Percentiles rank a stretch among this genome's conserved stretches.
Evolutionary conservation across 2,113 vertebrate species (phyloP).

Genomic region (Archocentrus centrarchus): DNA sequence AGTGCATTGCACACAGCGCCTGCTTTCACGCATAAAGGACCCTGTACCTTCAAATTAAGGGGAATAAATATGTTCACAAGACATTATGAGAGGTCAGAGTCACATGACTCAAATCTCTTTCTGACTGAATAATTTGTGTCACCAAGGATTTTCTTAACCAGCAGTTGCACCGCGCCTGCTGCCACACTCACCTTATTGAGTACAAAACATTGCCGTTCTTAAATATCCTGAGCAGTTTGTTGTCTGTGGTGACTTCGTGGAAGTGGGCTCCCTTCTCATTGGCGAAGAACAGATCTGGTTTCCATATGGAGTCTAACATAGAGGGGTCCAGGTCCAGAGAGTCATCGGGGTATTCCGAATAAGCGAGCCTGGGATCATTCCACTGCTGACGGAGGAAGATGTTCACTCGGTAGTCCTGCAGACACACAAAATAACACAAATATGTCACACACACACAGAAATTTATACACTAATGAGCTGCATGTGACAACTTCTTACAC

Average conservation of each 20-base stretch:
- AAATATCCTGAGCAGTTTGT: conserved; percentile 95
- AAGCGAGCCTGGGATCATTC: conserved; percentile 95
- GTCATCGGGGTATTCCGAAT: conserved; percentile 96
- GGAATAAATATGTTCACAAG: background rate
- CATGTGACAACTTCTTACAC: background rate
- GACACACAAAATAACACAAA: conserved; percentile 1
- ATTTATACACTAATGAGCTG: accelerated
- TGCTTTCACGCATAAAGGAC: background rate
- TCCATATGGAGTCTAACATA: conserved; percentile 98
- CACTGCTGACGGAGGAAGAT: conserved; percentile 98
- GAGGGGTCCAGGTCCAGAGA: conserved; percentile 97
- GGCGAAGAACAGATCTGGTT: conserved; percentile 97
- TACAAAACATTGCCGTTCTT: conserved; percentile 98
- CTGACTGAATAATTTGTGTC: background rate
- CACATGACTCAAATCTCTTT: background rate
- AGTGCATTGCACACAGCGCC: background rate
- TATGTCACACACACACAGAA: background rate
- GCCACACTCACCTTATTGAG: conserved; percentile 88
- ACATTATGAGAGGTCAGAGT: background rate
- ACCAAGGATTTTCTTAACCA: background rate
- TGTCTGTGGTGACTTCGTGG: conserved; percentile 97
- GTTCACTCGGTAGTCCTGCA: conserved; percentile 95
- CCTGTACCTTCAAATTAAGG: background rate
- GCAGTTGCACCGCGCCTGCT: background rate
- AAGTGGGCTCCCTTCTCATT: conserved; percentile 99